phyloP scores from a whole-genome alignment of 1,140 invertebrate species.

The Chymomyza costata region DNA sequence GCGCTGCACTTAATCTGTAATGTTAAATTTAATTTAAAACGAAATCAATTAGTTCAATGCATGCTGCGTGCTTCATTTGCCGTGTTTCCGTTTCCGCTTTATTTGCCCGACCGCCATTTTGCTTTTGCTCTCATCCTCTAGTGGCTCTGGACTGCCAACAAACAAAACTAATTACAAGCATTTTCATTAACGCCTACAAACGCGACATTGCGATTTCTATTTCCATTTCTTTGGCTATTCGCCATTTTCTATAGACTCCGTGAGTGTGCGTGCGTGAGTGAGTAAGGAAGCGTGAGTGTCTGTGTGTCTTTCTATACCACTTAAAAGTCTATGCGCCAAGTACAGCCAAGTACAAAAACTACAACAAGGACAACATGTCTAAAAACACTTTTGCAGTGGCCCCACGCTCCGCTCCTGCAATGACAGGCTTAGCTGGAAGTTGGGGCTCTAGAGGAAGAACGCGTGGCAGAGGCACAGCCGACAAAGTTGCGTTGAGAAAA shows the following conservation, averaged over 20 bases:
- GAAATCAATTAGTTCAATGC: conserved; percentile 70
- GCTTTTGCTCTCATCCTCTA: neutral
- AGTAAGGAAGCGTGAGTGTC: neutral
- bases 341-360: too few species aligned
- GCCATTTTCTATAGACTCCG: neutral
- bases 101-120: too few species aligned
- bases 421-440: too few species aligned
- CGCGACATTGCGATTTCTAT: conserved; percentile 23
- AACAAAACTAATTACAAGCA: conserved; percentile 72
- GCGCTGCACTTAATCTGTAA: too few species aligned
- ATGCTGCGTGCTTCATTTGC: conserved; percentile 59
- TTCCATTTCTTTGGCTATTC: neutral
- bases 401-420: conserved; percentile 20
- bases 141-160: conserved; percentile 48
- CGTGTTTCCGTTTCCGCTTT: conserved; percentile 41
- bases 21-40: too few species aligned
- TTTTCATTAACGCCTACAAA: conserved; percentile 70
- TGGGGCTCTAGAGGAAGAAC: neutral
- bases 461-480: conserved; percentile 9
- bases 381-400: conserved; percentile 68
- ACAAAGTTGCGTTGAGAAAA: conserved; percentile 59
- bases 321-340: conserved; percentile 63
- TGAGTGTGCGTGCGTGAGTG: too few species aligned
- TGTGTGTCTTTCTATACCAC: conserved; percentile 34
- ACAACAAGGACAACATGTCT: too few species aligned